Base-by-base conservation (phyloP, 2,797 vertebrate genomes). In the Sphenopsis melanotis region DNA sequence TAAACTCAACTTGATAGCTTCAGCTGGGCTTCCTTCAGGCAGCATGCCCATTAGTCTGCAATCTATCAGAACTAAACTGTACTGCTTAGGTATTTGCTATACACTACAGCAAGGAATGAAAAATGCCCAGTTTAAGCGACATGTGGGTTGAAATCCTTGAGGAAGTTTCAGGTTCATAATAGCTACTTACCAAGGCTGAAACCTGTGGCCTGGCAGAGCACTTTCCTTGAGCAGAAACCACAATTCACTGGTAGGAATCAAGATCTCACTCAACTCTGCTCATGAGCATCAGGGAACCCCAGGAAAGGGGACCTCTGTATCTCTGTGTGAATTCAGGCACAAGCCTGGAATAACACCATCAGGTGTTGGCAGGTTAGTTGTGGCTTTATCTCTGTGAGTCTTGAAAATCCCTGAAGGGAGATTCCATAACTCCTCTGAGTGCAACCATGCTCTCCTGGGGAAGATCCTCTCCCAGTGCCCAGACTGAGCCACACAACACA, bases 81-180 rank as follows among this genome's bases (percentile, higher is more conserved):
- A 91, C 11, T n/a, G 13, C 13, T 59, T 27, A 6, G n/a, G 12
- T 77, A 77, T 59, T 8, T 66, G 12, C 30, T 50, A 44, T 15
- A 53, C 6, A 42, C n/a, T 42, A 15, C 3, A 72, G 42, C 0
- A 2, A 70, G 5, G 14, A 52, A 83, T 4, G 5, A 29, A 81
- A 50, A 87, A 64, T 23, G 47, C 27, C 37, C 36, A 46, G 1
- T 53, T 60, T 60, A 60, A 68, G 30, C 5, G 21, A 41, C 0
- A 0, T 0, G 15, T 14, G 3, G 11, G 7, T 69, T 72, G 30
- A 72, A 94, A 89, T 57, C 1, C 0, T 7, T 30, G 36, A 77
- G 42, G 59, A 81, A 66, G 27, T 71, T 85, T 52, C 24, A 17
- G 46, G 27, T 41, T 55, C 0, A 0, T 64, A 49, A 44, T 7